Evolutionary conservation across 2,888 invertebrate species (phyloP), one percentile per base, ranked within the genome.

Genomic region (Apantesis nais): DNA sequence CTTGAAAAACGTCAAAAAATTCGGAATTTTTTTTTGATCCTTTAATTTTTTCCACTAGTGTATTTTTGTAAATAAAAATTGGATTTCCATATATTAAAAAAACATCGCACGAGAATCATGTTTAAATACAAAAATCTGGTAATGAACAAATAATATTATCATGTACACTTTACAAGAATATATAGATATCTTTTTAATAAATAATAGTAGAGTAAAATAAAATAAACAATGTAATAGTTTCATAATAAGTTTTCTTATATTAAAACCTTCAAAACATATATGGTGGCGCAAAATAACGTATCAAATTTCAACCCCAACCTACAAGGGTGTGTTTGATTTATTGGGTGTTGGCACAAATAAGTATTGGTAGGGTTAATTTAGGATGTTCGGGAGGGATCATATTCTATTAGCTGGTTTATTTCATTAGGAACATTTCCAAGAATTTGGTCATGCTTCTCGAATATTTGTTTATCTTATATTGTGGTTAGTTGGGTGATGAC

Each of bases 281-380:
- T 48, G 25, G 39, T 61, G 22, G 31, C 25, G 48, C 55, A 37
- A 41, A 65, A 65, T 71, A 65, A 65, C 34, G 41, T 68, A 67
- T 71, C 61, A 67, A 71, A 67, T 71, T 71, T 71, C 67, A 67
- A 62, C 64, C 65, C 64, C 41, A 61, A 29, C 34, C 55, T 55
- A 63, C 58, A 63, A 63, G 65, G 64, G 60, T 64, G n/a, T 22
- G 41, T 39, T 2, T 58, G 67, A 71, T 68, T 71, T 68, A 71
- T 70, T 70, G n/a, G 62, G 52, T 70, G 41, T 63, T 67, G 41
- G 55, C 25, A 65, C 67, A 71, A 65, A 52, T 67, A 68, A 71
- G 65, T 66, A 71, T 63, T 65, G 67, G 41, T 48, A n/a, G 65
- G 68, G 65, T 71, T 68, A 68, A 71, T 71, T 68, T 60, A 39